These are phyloP conservation scores for Dendronephthya gigantea DNA, from an alignment of 64 coral and sea anemone species.

Conservation along the genomic window DNA sequence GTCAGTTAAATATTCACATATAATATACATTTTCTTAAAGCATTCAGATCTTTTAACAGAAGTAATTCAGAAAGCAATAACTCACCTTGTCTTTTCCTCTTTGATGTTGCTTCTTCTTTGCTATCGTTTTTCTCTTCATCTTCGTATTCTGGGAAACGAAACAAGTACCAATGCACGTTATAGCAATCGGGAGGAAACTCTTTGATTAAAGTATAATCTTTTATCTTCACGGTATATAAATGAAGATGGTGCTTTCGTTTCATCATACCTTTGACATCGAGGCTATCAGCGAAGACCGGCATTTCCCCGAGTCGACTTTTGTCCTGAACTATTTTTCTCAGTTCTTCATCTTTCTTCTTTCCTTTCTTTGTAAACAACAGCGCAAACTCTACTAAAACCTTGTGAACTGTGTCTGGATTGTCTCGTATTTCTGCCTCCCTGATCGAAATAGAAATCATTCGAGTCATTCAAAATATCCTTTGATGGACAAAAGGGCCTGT, in stretches of 20 bases:
- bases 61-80: too few relatives aligned
- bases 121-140: neutral
- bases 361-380: constrained; percentile 23
- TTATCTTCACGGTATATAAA: too few relatives aligned
- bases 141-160: neutral
- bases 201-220: too few relatives aligned
- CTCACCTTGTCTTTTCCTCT: neutral
- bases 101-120: neutral
- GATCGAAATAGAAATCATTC: neutral
- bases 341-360: constrained; percentile 5
- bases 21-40: neutral
- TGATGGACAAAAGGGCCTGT: neutral
- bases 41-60: neutral
- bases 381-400: constrained; percentile 39
- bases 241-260: too few relatives aligned
- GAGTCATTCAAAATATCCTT: neutral
- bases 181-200: too few relatives aligned
- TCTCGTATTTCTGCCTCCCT: constrained; percentile 30
- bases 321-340: constrained; percentile 20
- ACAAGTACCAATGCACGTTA: too few relatives aligned
- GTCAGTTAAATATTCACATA: neutral
- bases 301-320: constrained; percentile 35
- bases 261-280: neutral
- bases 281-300: constrained; percentile 25
- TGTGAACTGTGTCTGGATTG: constrained; percentile 29